Evolutionary conservation across 2,113 vertebrate genomes (phyloP).

Genomic region (Callorhinus ursinus): DNA sequence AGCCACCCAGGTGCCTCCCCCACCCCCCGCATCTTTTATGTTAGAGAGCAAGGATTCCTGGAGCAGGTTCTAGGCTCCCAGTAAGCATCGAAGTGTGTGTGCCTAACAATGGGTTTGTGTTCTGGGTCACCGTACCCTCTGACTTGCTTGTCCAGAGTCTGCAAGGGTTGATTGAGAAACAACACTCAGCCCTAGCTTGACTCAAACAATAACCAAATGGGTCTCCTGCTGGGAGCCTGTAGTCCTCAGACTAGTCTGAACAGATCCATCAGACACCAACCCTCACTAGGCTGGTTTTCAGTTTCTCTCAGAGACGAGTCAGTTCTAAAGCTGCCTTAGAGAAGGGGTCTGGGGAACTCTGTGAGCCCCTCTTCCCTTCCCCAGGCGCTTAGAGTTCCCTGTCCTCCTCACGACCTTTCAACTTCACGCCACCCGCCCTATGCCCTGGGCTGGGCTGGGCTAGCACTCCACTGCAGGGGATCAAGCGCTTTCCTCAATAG

Average conservation of each 20-base stretch:
- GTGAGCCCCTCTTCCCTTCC: not conserved
- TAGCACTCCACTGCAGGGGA: not conserved
- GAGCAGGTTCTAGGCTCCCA: not conserved
- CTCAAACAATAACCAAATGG: not conserved
- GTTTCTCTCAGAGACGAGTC: not conserved
- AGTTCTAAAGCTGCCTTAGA: not conserved
- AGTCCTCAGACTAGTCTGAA: not conserved
- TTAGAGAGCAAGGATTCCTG: not conserved
- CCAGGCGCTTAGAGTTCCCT: not conserved
- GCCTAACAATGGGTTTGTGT: rapidly evolving
- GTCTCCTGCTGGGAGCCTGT: not conserved
- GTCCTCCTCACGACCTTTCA: not conserved
- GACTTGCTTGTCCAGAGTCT: not conserved
- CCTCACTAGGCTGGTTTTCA: not conserved
- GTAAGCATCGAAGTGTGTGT: not conserved
- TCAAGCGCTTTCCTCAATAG: not conserved
- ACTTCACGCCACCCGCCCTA: not conserved
- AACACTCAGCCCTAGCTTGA: not conserved
- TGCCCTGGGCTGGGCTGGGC: not conserved
- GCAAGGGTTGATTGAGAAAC: not conserved
- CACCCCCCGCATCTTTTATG: not conserved
- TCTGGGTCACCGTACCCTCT: not conserved
- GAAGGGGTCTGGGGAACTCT: not conserved
- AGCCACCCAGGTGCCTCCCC: too few relatives aligned
- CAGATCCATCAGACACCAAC: not conserved